Percentiles rank a stretch among this genome's conserved stretches.
These are phyloP conservation scores for Arenaria interpres DNA, from an alignment of 2,113 vertebrate genomes.

Conservation along the genomic window DNA sequence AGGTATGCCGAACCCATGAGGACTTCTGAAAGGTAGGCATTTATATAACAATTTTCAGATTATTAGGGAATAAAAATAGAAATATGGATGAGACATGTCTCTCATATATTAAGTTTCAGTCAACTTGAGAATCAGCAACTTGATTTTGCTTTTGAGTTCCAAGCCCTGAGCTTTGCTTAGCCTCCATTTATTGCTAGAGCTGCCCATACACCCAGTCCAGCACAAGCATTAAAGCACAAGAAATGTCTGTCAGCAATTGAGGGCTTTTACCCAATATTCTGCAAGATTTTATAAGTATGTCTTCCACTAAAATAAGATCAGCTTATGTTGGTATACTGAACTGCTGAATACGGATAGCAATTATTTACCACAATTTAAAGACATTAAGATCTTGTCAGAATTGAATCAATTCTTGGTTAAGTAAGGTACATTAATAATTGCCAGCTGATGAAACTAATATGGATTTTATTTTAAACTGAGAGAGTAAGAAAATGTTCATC, in stretches of 20 bases:
- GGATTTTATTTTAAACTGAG: constrained; percentile 69
- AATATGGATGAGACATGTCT: neutral
- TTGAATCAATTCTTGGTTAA: constrained; percentile 65
- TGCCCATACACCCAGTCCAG: neutral
- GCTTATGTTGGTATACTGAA: neutral
- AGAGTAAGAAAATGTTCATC: constrained; percentile 53
- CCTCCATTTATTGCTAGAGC: neutral
- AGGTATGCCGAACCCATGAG: neutral
- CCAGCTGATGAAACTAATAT: constrained; percentile 57
- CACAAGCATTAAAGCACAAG: neutral
- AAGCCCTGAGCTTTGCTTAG: neutral
- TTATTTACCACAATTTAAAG: constrained; percentile 62
- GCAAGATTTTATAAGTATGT: neutral
- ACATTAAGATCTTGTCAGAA: constrained; percentile 64
- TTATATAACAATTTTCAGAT: neutral
- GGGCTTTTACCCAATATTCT: neutral
- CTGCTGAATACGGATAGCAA: constrained; percentile 40
- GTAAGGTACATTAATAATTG: constrained; percentile 45
- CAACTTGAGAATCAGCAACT: neutral
- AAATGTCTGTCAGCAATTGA: neutral
- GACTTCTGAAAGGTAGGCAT: neutral
- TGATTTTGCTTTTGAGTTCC: neutral
- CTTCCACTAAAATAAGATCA: constrained; percentile 57
- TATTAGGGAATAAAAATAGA: constrained; percentile 19
- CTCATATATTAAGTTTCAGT: neutral